Conservation (phyloP, 2,888 invertebrate genomes). For the Patella caerulea region DNA sequence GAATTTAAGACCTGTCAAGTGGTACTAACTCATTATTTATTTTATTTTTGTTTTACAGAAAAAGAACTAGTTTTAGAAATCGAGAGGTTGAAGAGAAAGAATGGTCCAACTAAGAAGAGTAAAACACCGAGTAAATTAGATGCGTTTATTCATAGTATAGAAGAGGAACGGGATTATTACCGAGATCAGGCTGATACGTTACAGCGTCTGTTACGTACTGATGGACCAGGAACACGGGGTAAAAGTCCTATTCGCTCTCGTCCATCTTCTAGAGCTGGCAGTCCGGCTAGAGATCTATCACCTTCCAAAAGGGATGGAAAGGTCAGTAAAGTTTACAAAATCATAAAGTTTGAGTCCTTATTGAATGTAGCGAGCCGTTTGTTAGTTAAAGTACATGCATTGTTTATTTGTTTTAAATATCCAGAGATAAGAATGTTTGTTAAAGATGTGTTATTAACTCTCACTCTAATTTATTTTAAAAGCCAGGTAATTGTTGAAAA, state of each 20-base stretch:
- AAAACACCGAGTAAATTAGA: conserved; percentile 66
- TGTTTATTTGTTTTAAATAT: too few species aligned
- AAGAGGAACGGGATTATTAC: conserved; percentile 71
- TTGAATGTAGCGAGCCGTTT: too few species aligned
- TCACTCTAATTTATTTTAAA: too few species aligned
- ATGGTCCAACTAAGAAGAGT: conserved; percentile 56
- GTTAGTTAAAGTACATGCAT: too few species aligned
- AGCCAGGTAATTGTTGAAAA: too few species aligned
- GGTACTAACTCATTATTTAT: background rate
- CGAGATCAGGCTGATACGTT: conserved; percentile 66
- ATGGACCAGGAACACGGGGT: conserved; percentile 43
- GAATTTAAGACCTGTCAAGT: background rate
- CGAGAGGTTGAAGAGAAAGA: conserved; percentile 68
- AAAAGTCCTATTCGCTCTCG: conserved; percentile 47
- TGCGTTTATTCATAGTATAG: conserved; percentile 65
- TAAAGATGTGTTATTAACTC: too few species aligned
- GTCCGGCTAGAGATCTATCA: conserved; percentile 50
- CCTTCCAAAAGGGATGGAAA: conserved; percentile 51
- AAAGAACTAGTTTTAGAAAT: conserved; percentile 71
- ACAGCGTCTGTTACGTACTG: conserved; percentile 58
- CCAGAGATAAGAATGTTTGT: too few species aligned
- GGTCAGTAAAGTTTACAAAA: conserved; percentile 30
- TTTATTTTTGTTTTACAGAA: conserved; percentile 53
- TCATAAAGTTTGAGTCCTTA: too few species aligned
- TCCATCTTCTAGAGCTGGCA: conserved; percentile 49